Evolutionary conservation across 2,113 vertebrate genomes (phyloP), one percentile per base, ranked within the genome.

Genomic region (Pyrgilauda ruficollis): DNA sequence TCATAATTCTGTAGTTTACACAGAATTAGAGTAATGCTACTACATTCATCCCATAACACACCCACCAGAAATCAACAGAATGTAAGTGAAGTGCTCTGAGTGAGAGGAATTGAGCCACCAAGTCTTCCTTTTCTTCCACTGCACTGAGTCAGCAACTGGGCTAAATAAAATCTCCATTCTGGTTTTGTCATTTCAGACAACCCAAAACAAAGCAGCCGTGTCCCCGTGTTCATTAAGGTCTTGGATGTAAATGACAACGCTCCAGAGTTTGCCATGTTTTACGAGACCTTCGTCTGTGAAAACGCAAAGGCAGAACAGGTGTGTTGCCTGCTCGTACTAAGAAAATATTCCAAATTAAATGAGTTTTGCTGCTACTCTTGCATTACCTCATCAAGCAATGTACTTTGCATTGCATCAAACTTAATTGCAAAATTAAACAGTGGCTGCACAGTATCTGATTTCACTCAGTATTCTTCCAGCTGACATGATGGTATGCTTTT

Each of bases 221-320:
- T 99, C 44, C 98, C 98, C 10, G 98, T 99, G 9, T 99, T 98
- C 95, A 98, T 99, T 97, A 97, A 98, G 95, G 98, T 99, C 87
- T 97, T 99, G 92, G 99, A 99, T 78, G 98, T 99, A 97, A 99
- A 99, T 84, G 99, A 99, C 98, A 99, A 99, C 2, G 98, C 99
- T 44, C 99, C 99, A 1, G 98, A 98, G 46, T 99, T 99, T 84
- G 98, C 98, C 94, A 98, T 98, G 96, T 98, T 98, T 95, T 99
- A 99, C 0, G 99, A 99, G 97, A 98, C 99, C 12, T 99, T 98
- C 55, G 99, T 99, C 97, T 99, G 99, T 89, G 99, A 99, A 97
- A 99, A 99, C 50, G 98, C 99, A 41, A 99, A 98, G 90, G 98
- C 98, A 78, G 99, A 99, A 94, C 99, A 99, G 99, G 99, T 99